Percentiles rank a stretch among this genome's conserved stretches.
Evolutionary conservation across 2,888 invertebrate species (phyloP).

Genomic region (Tetranychus piercei): DNA sequence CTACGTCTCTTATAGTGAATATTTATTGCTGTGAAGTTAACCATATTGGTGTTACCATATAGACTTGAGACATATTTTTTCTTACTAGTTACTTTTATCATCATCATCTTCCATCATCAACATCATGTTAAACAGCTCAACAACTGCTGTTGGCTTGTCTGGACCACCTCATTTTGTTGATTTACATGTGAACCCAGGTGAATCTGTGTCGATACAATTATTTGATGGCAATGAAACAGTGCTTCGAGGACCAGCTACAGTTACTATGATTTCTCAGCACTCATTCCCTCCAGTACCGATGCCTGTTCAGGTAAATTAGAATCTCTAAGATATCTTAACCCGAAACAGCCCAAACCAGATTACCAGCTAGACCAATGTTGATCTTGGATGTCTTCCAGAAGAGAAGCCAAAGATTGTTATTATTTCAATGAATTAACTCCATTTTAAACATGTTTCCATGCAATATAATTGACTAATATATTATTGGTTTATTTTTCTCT

Average conservation of each 20-base stretch:
- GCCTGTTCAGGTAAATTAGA: constrained; percentile 43
- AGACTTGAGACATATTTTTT: too few relatives aligned
- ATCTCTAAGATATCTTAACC: background rate
- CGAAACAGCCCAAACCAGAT: background rate
- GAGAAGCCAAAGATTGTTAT: constrained; percentile 3
- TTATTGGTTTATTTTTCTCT: too few relatives aligned
- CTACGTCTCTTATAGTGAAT: too few relatives aligned
- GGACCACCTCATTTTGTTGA: constrained; percentile 23
- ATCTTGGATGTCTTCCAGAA: background rate
- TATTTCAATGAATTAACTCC: background rate
- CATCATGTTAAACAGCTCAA: background rate
- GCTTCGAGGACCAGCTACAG: constrained; percentile 56
- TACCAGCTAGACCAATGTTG: background rate
- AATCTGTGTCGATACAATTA: constrained; percentile 22
- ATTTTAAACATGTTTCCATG: background rate
- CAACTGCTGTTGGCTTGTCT: constrained; percentile 8
- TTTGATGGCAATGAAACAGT: constrained; percentile 22
- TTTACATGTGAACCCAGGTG: constrained; percentile 23
- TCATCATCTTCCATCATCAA: background rate
- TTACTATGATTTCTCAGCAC: constrained; percentile 65
- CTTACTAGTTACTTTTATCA: background rate
- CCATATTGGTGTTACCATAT: too few relatives aligned
- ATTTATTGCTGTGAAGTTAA: too few relatives aligned
- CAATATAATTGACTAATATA: too few relatives aligned
- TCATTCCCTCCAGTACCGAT: constrained; percentile 57